phyloP scores from a whole-genome alignment of 2,797 vertebrate species.

The Melanotaenia maccullochi region DNA sequence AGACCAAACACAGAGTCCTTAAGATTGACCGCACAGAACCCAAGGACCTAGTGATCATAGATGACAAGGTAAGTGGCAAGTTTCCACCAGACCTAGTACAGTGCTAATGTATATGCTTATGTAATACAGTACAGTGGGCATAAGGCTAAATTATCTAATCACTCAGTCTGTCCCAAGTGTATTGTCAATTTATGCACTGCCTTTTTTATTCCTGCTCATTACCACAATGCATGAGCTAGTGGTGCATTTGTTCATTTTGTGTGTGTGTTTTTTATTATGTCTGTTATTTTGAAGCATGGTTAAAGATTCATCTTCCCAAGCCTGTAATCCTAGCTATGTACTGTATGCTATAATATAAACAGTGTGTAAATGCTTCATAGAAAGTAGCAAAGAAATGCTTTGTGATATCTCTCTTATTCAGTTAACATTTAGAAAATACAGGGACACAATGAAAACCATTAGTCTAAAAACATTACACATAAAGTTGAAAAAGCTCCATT shows the following conservation, averaged over 20 bases:
- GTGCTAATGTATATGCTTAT: conserved; percentile 58
- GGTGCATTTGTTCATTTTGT: conserved; percentile 47
- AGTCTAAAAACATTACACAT: background rate
- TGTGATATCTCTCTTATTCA: conserved; percentile 1
- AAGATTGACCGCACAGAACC: conserved; percentile 98
- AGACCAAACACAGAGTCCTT: conserved; percentile 93
- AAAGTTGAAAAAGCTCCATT: background rate
- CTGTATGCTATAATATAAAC: conserved; percentile 4
- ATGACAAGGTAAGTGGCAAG: conserved; percentile 88
- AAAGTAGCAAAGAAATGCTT: background rate
- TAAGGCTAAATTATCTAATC: conserved; percentile 54
- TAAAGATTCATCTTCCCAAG: conserved; percentile 52
- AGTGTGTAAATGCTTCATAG: conserved; percentile 6
- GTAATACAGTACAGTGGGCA: conserved; percentile 66
- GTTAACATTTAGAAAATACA: background rate
- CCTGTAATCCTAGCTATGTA: conserved; percentile 19
- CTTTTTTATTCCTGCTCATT: conserved; percentile 54
- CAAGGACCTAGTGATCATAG: conserved; percentile 93
- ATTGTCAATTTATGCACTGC: conserved; percentile 38
- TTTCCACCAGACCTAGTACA: conserved; percentile 27
- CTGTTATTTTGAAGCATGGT: conserved; percentile 56
- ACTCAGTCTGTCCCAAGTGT: conserved; percentile 55
- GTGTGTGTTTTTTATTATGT: conserved; percentile 53
- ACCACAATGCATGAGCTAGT: conserved; percentile 52
- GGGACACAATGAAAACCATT: background rate